Evolutionary conservation across 2,113 vertebrate species (phyloP).

Genomic region (Pontoporia blainvillei): DNA sequence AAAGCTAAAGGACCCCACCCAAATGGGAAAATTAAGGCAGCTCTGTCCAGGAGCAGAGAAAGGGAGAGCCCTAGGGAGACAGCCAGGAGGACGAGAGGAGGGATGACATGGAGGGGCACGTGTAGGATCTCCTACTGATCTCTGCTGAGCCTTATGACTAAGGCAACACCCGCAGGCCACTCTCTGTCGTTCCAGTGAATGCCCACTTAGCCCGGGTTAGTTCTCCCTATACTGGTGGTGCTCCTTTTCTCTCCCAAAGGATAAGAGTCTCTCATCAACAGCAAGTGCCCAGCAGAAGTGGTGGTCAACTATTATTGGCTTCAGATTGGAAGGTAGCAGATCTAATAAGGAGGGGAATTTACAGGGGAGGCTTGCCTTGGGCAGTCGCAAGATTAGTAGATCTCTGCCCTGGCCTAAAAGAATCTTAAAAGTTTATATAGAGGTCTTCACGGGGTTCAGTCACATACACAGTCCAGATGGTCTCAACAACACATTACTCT

Average conservation of each 20-base stretch:
- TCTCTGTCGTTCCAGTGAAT: background rate
- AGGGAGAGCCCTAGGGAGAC: background rate
- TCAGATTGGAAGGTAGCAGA: background rate
- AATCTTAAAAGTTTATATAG: background rate
- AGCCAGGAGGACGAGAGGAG: background rate
- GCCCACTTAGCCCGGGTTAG: background rate
- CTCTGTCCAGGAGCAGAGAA: background rate
- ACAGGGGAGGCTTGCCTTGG: background rate
- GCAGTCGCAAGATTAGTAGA: background rate
- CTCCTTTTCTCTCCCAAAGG: background rate
- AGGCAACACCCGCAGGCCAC: background rate
- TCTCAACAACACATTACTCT: background rate
- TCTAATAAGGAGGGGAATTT: background rate
- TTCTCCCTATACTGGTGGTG: background rate
- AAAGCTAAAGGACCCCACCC: background rate
- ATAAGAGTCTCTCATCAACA: background rate
- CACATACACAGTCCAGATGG: background rate
- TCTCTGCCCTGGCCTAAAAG: background rate
- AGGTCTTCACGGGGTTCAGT: background rate
- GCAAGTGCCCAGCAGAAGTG: background rate
- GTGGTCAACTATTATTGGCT: background rate
- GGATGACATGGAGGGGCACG: rapidly evolving
- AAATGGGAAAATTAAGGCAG: background rate
- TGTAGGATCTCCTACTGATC: too few relatives aligned
- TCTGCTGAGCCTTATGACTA: background rate